Conservation (phyloP, 2,888 invertebrate species). For the Nephrotoma flavescens region DNA sequence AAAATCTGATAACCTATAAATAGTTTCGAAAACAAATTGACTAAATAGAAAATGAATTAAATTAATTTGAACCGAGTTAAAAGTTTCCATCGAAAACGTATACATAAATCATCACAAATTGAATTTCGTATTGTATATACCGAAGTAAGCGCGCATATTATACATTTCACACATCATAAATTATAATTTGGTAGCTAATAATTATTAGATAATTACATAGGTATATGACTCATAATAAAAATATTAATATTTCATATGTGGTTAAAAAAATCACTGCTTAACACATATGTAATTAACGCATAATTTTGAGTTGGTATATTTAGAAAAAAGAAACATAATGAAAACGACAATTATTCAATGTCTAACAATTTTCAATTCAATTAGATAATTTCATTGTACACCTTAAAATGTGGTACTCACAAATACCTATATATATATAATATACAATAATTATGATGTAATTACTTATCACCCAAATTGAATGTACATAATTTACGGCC, state of each 20-base stretch:
- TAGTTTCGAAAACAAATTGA: too few relatives aligned
- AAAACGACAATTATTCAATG: neutral
- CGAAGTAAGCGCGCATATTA: neutral
- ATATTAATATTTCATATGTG: neutral
- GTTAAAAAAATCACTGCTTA: neutral
- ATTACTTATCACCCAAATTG: neutral
- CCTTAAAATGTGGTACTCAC: neutral
- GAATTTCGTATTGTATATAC: neutral
- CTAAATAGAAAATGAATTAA: too few relatives aligned
- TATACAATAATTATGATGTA: neutral
- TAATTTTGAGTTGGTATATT: neutral
- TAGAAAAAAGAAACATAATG: neutral
- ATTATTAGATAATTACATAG: neutral
- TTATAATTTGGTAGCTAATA: neutral
- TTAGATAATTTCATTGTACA: neutral
- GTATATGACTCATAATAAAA: neutral
- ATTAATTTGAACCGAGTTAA: too few relatives aligned
- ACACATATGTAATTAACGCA: neutral
- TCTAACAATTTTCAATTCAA: neutral
- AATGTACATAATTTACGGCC: neutral
- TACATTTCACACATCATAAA: neutral
- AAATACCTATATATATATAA: neutral
- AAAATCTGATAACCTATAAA: too few relatives aligned
- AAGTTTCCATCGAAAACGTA: too few relatives aligned
- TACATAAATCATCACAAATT: too few relatives aligned